Base-by-base conservation (phyloP, 2,113 vertebrate genomes). In the Pelmatolapia mariae region DNA sequence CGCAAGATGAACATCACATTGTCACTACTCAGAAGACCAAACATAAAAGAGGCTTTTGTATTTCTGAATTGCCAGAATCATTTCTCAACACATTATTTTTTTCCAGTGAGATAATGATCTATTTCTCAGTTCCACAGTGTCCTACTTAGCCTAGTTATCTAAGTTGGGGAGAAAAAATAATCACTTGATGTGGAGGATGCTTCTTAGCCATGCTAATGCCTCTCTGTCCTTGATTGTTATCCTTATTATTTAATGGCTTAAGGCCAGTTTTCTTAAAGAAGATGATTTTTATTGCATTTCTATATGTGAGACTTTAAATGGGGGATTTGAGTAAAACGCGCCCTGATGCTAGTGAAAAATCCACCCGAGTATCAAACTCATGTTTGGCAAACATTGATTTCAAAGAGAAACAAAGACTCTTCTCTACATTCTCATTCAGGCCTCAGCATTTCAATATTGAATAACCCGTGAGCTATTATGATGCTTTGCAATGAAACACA, bases 101-200 rank as follows among this genome's bases (percentile, higher is more conserved):
- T 93, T 83, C 53, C 84, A 86, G 81, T 68, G 50, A 83, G 95
- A 95, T 95, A 94, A 94, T 82, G 71, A 94, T 94, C 93, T 92
- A 63, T 83, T 87, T 92, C 87, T 93, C 92, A 81, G 87, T 82
- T 87, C 85, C 92, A 85, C 93, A 45, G 90, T 82, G 93, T 83
- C 93, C 91, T 93, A 94, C 93, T 95, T 95, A 92, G 90, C 93
- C 87, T 89, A 92, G 88, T 94, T 94, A 94, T 93, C 91, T 5
- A 59, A 93, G 87, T 87, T 90, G 83, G 71, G 90, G 79, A 68
- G 63, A 89, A 89, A 76, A 87, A 87, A 92, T 84, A 85, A 91
- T 85, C 85, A 92, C 93, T 88, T 89, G 89, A 94, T 91, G 89
- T 80, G 19, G 89, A 87, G 71, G 91, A 84, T 90, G 88, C 82